These are phyloP conservation scores for Tenthredo scrophulariae DNA, from an alignment of 2,888 invertebrate species.

Conservation along the genomic window DNA sequence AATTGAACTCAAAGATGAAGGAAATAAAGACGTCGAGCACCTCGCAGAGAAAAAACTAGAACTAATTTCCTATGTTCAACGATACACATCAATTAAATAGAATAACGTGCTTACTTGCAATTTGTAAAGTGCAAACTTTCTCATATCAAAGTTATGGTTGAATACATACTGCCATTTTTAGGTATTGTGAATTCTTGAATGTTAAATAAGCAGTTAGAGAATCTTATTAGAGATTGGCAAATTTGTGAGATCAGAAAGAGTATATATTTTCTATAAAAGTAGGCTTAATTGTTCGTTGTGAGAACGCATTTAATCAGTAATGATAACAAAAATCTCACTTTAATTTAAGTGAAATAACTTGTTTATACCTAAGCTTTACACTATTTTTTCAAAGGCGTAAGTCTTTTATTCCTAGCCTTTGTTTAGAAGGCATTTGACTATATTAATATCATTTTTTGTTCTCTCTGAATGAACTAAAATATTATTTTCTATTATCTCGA, in stretches of 20 bases:
- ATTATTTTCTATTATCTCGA: background rate
- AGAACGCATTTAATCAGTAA: slow-evolving; percentile 31
- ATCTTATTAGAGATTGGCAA: slow-evolving; percentile 40
- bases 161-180: slow-evolving; percentile 37
- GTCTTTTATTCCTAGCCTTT: slow-evolving; percentile 22
- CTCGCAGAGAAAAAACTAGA: background rate
- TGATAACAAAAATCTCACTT: slow-evolving; percentile 25
- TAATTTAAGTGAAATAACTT: slow-evolving; percentile 32
- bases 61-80: slow-evolving; percentile 6
- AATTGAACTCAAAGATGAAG: background rate
- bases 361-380: slow-evolving; percentile 23
- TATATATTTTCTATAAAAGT: slow-evolving; percentile 47
- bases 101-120: slow-evolving; percentile 1
- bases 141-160: slow-evolving; percentile 45
- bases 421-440: background rate
- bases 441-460: slow-evolving; percentile 15
- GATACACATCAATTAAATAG: slow-evolving; percentile 18
- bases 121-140: background rate
- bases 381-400: slow-evolving; percentile 6
- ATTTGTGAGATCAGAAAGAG: slow-evolving; percentile 16
- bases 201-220: slow-evolving; percentile 29
- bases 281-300: slow-evolving; percentile 45
- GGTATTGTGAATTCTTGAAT: slow-evolving; percentile 10
- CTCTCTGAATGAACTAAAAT: background rate
- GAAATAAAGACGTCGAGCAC: background rate